Evolutionary conservation across 2,797 vertebrate species (phyloP).

Genomic region (Eremophila alpestris): DNA sequence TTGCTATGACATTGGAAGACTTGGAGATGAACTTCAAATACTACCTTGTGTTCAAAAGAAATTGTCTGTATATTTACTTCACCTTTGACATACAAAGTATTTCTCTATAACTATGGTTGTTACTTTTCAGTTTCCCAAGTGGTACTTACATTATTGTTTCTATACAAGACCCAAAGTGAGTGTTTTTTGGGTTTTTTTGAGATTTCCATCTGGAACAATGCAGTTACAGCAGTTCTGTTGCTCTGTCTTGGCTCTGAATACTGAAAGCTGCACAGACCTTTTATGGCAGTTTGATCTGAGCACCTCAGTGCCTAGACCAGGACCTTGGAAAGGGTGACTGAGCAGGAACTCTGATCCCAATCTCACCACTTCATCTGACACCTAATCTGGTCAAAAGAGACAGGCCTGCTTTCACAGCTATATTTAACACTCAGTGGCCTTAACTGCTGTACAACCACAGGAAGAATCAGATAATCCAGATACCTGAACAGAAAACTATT

Average conservation of each 20-base stretch:
- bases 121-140: neutral
- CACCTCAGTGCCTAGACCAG: fast-evolving
- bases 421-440: neutral
- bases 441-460: neutral
- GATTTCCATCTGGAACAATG: neutral
- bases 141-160: neutral
- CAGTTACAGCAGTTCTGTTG: neutral
- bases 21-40: neutral
- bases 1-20: neutral
- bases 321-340: neutral
- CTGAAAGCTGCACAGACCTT: neutral
- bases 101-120: neutral
- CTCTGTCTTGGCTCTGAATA: neutral
- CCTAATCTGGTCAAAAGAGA: neutral
- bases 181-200: too few species aligned
- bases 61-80: neutral
- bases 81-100: neutral
- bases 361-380: neutral
- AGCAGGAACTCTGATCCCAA: neutral
- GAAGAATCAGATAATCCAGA: neutral
- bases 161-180: neutral
- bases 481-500: neutral
- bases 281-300: neutral
- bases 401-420: neutral
- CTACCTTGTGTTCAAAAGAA: neutral